Evolutionary conservation across 1,140 invertebrate genomes (phyloP), one percentile per base, ranked within the genome.

Genomic region (Zaprionus nigranus): DNA sequence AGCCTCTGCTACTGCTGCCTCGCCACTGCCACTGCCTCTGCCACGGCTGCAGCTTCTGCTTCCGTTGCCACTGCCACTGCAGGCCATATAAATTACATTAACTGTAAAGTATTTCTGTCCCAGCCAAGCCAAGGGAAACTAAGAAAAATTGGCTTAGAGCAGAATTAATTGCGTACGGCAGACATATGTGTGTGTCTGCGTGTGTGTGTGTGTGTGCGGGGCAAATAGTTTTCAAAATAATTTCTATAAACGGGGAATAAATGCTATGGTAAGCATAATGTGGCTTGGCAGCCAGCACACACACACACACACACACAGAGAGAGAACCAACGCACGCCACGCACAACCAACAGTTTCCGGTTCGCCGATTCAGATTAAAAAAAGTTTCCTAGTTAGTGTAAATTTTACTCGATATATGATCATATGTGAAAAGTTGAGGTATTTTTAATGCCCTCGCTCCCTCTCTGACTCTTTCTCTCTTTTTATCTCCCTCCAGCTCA

Each of bases 71-170:
- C n/a, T 43, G 40, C 40, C 30, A 30, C 9, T 36, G 40, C 63
- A 62, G 58, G 49, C 40, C 57, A 69, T 78, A 87, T 87, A 87
- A 87, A 87, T 88, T 88, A 77, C 78, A 88, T 87, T 88, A 78
- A 75, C 63, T 74, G 40, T 11, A 61, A 78, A 85, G 74, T 74
- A 85, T 85, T 75, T 81, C 71, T 80, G 62, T 53, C 60, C 66
- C 7, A 61, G 43, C 54, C 43, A 43, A 58, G 34, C 67, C 67
- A 59, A 64, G 53, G 57, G 59, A 75, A 75, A 63, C 72, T 63
- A 72, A 75, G 66, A 78, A 68, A 79, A 79, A 79, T 79, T 73
- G 78, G 75, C 71, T 74, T 69, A 53, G 63, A 66, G 65, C 54
- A 64, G 57, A 75, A 79, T 72, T 76, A 79, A 79, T 81, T 79